Conservation (phyloP, 2,888 invertebrate genomes). For the Ethmia dodecea region DNA sequence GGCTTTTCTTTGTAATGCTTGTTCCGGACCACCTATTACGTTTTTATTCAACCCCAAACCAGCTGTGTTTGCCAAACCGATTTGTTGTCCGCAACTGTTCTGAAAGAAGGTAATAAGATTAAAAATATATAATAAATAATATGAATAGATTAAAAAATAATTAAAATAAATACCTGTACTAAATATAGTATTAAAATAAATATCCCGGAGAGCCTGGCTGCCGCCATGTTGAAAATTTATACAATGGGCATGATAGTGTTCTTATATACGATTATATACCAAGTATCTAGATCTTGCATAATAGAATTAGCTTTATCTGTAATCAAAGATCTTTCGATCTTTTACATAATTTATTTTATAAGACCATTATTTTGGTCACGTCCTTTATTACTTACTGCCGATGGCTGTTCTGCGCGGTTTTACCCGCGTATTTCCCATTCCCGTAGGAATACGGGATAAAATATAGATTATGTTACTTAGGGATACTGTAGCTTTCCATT, state of each 20-base stretch:
- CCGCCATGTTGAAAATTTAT: constrained; percentile 48
- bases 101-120: constrained; percentile 1
- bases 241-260: constrained; percentile 26
- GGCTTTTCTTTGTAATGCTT: constrained; percentile 1
- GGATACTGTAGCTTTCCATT: too few species aligned
- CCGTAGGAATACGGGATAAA: too few species aligned
- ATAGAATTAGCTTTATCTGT: constrained; percentile 15
- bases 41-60: not conserved
- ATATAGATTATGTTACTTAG: too few species aligned
- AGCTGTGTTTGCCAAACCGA: not conserved
- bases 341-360: too few species aligned
- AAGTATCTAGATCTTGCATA: constrained; percentile 29
- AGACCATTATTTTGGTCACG: not conserved
- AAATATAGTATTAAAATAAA: constrained; percentile 34
- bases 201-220: constrained; percentile 32
- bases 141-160: not conserved
- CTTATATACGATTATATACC: constrained; percentile 49
- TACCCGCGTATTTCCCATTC: too few species aligned
- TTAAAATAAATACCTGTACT: constrained; percentile 6
- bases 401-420: too few species aligned
- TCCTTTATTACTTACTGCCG: too few species aligned
- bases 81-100: constrained; percentile 2
- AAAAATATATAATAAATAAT: not conserved
- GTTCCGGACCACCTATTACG: not conserved
- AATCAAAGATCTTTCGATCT: not conserved